Evolutionary conservation across 2,888 invertebrate species (phyloP), one percentile per base, ranked within the genome.

Genomic region (Hirtodrosophila trivittata): DNA sequence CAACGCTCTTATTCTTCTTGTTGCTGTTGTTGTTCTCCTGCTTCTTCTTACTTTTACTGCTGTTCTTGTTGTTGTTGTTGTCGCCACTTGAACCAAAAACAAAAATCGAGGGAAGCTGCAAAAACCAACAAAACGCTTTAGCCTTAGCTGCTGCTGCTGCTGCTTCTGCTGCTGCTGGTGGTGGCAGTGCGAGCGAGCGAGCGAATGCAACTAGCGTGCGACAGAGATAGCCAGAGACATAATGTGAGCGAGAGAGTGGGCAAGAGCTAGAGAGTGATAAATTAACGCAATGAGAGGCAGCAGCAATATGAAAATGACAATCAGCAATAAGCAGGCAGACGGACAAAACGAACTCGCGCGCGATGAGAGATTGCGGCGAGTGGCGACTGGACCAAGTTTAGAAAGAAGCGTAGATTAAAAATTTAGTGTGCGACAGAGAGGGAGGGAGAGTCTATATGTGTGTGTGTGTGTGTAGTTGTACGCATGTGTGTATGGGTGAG

Each of bases 371-470:
- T 66, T 66, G 63, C 56, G 51, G 71, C 64, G 33, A 12, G 58
- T 69, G 46, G 84, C 77, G 87, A 83, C 82, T 86, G 84, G 87
- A 83, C 82, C 82, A 83, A 83, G 82, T 87, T 81, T 83, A 87
- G 66, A 75, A 80, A 72, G 78, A 85, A 78, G 60, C 69, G 67
- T 58, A 56, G 69, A 62, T 68, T 66, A 72, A 56, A 65, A 56
- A 56, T 42, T 10, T n/a, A 1, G 25, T 33, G n/a, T 1, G 54
- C 21, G 41, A 21, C 41, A 43, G 56, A 16, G 50, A 12, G 39
- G 42, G 21, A 7, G n/a, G 16, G 52, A 30, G 16, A 21, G 35
- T 39, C 33, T 30, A 16, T 28, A 14, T 26, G 21, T 39, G 50
- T 59, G 13, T 33, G 26, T 54, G 18, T 43, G 50, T 42, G 42